phyloP scores from a whole-genome alignment of 2,888 invertebrate species.

The Patella pellucida region DNA sequence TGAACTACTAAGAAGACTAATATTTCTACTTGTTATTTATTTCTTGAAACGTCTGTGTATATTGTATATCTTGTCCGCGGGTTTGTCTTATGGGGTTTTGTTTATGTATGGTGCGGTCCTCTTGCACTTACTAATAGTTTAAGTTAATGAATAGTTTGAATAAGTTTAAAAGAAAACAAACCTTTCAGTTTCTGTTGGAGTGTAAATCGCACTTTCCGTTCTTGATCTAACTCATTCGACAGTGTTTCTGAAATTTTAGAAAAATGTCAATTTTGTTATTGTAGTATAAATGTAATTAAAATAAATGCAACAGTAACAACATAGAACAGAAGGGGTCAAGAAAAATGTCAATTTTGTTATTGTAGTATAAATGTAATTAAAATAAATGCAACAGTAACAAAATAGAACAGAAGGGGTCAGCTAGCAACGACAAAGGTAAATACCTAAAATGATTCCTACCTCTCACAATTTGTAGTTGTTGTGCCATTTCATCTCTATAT shows the following conservation, averaged over 20 bases:
- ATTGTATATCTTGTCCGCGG: no score
- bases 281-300: neutral
- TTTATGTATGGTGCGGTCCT: no score
- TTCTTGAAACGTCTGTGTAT: no score
- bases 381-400: neutral
- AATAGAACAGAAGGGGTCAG: neutral
- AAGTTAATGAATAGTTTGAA: no score
- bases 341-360: no score
- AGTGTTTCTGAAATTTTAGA: slow-evolving; percentile 57
- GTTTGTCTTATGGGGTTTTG: no score
- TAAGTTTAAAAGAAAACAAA: slow-evolving; percentile 23
- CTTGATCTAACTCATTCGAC: slow-evolving; percentile 66
- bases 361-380: neutral
- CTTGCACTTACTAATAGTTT: no score
- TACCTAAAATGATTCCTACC: slow-evolving; percentile 41
- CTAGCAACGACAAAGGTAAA: neutral
- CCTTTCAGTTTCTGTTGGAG: slow-evolving; percentile 69
- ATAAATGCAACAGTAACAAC: neutral
- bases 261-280: no score
- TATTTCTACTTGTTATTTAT: no score
- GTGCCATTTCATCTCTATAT: slow-evolving; percentile 66
- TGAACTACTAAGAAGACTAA: no score
- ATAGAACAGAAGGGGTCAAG: neutral
- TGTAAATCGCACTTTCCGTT: slow-evolving; percentile 63
- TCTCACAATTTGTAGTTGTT: slow-evolving; percentile 67